Conservation (phyloP, 2,113 vertebrate species). For the Lanius collurio region DNA sequence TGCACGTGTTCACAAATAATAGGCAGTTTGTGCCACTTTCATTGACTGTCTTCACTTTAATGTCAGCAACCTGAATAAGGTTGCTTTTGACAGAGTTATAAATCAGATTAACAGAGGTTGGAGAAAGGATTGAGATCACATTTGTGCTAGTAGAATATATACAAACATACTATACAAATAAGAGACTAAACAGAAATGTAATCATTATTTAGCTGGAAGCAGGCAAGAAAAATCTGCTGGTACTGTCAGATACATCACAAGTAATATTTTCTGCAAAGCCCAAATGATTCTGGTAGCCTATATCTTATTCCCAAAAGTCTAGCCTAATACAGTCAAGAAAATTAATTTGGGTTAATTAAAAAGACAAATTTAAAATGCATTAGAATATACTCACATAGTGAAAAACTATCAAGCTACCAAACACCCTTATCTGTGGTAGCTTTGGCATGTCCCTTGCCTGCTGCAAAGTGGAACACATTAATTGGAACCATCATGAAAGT, state of each 20-base stretch:
- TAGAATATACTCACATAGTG: slow-evolving; percentile 17
- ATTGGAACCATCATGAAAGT: background rate
- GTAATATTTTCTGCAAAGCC: slow-evolving; percentile 29
- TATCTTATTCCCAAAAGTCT: slow-evolving; percentile 51
- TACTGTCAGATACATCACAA: background rate
- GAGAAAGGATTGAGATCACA: background rate
- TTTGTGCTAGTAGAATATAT: background rate
- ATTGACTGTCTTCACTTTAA: background rate
- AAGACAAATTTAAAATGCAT: slow-evolving; percentile 43
- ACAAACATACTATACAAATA: background rate
- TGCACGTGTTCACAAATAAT: background rate
- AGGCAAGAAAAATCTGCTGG: background rate
- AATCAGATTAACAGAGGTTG: background rate
- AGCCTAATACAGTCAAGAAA: slow-evolving; percentile 36
- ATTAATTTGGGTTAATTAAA: slow-evolving; percentile 59
- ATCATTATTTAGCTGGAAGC: background rate
- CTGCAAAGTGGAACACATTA: slow-evolving; percentile 10
- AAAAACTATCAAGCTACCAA: slow-evolving; percentile 26
- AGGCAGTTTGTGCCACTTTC: background rate
- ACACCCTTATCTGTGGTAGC: background rate
- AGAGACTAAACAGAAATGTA: background rate
- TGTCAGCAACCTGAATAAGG: background rate
- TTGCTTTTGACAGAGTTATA: background rate
- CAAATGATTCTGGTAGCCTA: slow-evolving; percentile 34
- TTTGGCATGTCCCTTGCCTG: slow-evolving; percentile 37